Percentiles rank a stretch among this genome's conserved stretches.
phyloP scores from a whole-genome alignment of 2,797 vertebrate species.

The Percopsis omiscomaycus region DNA sequence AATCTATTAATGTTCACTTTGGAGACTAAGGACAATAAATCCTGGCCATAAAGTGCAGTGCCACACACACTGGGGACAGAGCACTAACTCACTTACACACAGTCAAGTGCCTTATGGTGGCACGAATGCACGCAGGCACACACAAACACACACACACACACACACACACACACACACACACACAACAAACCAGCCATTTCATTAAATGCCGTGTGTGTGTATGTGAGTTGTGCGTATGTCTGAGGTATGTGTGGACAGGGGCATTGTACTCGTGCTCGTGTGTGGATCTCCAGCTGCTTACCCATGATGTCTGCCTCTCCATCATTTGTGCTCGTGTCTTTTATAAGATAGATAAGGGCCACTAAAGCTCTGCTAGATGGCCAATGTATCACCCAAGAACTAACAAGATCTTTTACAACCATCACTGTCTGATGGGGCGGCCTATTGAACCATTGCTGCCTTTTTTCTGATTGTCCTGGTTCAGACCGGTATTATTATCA shows the following conservation, averaged over 20 bases:
- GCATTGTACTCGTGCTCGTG: slow-evolving; percentile 1
- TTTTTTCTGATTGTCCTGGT: neutral
- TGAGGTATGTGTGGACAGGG: slow-evolving; percentile 1
- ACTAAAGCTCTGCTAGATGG: slow-evolving; percentile 1
- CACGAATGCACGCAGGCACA: neutral
- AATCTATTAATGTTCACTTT: slow-evolving; percentile 73
- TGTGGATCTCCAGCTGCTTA: slow-evolving; percentile 1
- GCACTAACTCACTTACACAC: slow-evolving; percentile 17
- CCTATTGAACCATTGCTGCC: slow-evolving; percentile 9
- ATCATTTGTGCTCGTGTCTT: neutral
- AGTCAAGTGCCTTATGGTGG: neutral
- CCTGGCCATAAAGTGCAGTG: slow-evolving; percentile 48
- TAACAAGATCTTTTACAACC: slow-evolving; percentile 3
- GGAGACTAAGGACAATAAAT: slow-evolving; percentile 59
- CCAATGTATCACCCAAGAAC: slow-evolving; percentile 1
- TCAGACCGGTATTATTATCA: too few relatives aligned
- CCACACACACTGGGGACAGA: slow-evolving; percentile 26
- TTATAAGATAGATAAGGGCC: slow-evolving; percentile 12
- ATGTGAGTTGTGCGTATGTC: slow-evolving; percentile 8
- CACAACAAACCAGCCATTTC: slow-evolving; percentile 31
- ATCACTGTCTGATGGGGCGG: neutral
- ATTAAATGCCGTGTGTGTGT: slow-evolving; percentile 22
- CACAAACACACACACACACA: slow-evolving; percentile 10
- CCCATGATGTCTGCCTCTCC: slow-evolving; percentile 1
- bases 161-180: slow-evolving; percentile 13